These are phyloP conservation scores for Anas bernieri DNA, from an alignment of 2,797 vertebrate species.

Conservation along the genomic window DNA sequence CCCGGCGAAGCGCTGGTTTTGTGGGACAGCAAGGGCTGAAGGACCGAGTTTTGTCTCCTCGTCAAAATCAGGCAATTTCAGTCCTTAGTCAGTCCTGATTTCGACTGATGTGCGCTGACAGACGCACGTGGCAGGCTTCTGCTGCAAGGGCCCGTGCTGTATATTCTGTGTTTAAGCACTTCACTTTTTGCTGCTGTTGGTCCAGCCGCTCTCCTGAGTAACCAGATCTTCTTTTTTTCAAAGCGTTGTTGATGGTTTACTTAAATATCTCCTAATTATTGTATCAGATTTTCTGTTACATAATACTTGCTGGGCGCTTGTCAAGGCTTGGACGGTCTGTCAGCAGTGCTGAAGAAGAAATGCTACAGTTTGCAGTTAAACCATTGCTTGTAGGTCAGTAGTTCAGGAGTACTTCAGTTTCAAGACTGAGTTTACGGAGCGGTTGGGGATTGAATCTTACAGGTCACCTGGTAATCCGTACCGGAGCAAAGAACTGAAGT, in stretches of 20 bases:
- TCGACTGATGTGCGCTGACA: neutral
- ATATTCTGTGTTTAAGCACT: neutral
- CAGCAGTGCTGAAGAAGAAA: neutral
- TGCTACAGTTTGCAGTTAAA: neutral
- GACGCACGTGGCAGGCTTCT: neutral
- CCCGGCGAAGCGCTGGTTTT: neutral
- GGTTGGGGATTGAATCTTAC: neutral
- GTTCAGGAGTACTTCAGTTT: neutral
- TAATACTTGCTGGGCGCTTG: neutral
- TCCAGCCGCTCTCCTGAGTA: neutral
- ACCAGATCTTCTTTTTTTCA: neutral
- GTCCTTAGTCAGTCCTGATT: neutral
- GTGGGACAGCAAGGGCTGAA: neutral
- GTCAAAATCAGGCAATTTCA: no score
- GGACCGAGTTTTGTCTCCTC: neutral
- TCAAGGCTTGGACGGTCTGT: neutral
- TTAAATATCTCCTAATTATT: neutral
- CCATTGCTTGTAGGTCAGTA: neutral
- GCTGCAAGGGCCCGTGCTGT: neutral
- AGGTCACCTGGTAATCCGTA: neutral
- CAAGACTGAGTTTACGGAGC: neutral
- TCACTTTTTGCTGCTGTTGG: neutral
- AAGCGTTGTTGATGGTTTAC: neutral
- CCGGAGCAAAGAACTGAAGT: neutral
- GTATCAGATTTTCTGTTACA: fast-evolving